A percentile compares a stretch with the other conserved stretches of the same genome.
Evolutionary conservation across 2,113 vertebrate genomes (phyloP).

Genomic region (Microcebus griseorufus): DNA sequence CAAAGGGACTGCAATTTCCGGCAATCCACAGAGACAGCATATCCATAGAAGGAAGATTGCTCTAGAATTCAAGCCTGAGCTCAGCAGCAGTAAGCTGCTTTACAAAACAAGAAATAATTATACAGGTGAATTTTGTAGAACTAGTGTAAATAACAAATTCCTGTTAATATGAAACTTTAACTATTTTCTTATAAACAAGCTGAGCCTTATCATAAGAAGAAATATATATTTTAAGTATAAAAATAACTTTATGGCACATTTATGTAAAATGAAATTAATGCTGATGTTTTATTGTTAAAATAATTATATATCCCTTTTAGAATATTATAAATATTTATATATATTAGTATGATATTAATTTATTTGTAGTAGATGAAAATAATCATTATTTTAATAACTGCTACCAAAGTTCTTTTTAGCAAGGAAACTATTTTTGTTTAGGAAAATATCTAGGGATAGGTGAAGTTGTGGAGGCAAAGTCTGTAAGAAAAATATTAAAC

Average conservation of each 20-base stretch:
- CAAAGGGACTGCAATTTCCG: neutral
- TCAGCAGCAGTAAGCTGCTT: neutral
- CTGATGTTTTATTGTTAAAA: slow-evolving; percentile 17
- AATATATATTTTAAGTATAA: slow-evolving; percentile 15
- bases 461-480: neutral
- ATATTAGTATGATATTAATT: neutral
- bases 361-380: neutral
- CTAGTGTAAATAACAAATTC: neutral
- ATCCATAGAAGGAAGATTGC: neutral
- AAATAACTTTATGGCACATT: slow-evolving; percentile 6
- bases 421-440: neutral
- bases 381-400: slow-evolving; percentile 10
- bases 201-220: slow-evolving; percentile 28
- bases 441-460: neutral
- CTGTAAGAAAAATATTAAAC: neutral
- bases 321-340: neutral
- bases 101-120: neutral
- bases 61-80: neutral
- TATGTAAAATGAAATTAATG: slow-evolving; percentile 27
- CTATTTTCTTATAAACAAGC: slow-evolving; percentile 7
- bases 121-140: neutral
- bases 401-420: neutral
- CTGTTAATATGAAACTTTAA: neutral
- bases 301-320: neutral
- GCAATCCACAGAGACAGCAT: neutral